Percentiles rank a stretch among this genome's conserved stretches.
phyloP scores from a whole-genome alignment of 2,113 vertebrate species.

The Callorhinus ursinus region DNA sequence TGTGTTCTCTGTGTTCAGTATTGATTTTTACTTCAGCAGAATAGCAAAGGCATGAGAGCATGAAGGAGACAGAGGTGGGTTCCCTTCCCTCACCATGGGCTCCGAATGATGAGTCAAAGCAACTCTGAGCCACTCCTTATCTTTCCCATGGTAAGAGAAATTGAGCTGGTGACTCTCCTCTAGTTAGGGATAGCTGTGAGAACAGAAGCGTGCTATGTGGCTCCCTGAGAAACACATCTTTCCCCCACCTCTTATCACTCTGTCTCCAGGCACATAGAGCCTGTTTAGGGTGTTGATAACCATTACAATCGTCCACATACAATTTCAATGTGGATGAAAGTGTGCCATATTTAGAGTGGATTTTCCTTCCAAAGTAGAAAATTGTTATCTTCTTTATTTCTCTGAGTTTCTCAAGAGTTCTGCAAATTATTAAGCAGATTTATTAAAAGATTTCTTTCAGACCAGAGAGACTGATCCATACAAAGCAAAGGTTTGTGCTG shows the following conservation, averaged over 20 bases:
- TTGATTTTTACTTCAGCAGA: conserved; percentile 32
- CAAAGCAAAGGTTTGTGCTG: conserved; percentile 81
- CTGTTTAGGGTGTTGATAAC: conserved; percentile 45
- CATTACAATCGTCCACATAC: conserved; percentile 59
- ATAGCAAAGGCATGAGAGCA: conserved; percentile 44
- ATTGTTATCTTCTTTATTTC: conserved; percentile 71
- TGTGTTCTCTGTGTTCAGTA: conserved; percentile 12
- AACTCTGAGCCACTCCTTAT: conserved; percentile 24
- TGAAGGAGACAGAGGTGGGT: background rate
- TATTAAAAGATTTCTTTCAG: conserved; percentile 75
- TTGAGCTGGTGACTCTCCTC: conserved; percentile 9
- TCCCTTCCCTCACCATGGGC: background rate
- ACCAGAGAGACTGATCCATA: conserved; percentile 77
- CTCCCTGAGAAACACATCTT: background rate
- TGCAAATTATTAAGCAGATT: conserved; percentile 74
- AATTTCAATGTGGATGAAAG: conserved; percentile 56
- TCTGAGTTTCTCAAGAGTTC: conserved; percentile 72
- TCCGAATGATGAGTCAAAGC: background rate
- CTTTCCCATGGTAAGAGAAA: conserved; percentile 61
- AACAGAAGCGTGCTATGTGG: background rate
- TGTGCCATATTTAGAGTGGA: conserved; percentile 64
- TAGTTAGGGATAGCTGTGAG: background rate
- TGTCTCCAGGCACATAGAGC: conserved; percentile 15
- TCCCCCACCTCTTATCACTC: conserved; percentile 50
- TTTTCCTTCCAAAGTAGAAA: conserved; percentile 41